A percentile compares a stretch with the other conserved stretches of the same genome.
Evolutionary conservation across 23 tunicate species (phyloP).

Genomic region (Phallusia fumigata): DNA sequence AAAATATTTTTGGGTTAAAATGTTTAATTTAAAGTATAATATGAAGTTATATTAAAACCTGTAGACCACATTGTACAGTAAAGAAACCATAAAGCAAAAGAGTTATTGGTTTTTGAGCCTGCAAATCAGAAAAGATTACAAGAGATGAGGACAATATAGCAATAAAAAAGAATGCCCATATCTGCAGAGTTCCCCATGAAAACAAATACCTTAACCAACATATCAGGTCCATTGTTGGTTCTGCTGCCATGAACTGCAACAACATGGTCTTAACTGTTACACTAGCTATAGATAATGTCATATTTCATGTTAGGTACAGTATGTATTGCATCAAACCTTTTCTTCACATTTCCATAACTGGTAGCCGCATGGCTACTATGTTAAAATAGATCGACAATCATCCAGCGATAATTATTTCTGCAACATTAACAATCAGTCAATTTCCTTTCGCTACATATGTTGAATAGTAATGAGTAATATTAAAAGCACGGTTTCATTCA

Average conservation of each 20-base stretch:
- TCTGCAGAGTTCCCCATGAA: neutral
- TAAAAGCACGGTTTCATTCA: too few species aligned
- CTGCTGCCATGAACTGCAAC: slow-evolving; percentile 4
- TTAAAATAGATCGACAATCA: neutral
- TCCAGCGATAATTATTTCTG: neutral
- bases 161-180: neutral
- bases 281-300: neutral
- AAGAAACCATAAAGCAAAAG: neutral
- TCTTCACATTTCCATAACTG: neutral
- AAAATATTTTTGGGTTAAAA: neutral
- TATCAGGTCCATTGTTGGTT: neutral
- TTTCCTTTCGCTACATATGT: neutral
- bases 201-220: neutral
- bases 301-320: neutral
- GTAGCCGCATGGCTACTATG: neutral
- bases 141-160: neutral
- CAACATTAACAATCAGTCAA: neutral
- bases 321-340: neutral
- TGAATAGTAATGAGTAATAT: too few species aligned
- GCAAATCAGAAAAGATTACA: neutral
- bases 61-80: neutral
- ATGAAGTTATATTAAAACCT: neutral
- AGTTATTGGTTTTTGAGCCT: neutral
- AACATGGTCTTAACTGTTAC: neutral
- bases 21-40: neutral